Base-by-base conservation (phyloP, 2,113 vertebrate species). In the Hylia prasina region DNA sequence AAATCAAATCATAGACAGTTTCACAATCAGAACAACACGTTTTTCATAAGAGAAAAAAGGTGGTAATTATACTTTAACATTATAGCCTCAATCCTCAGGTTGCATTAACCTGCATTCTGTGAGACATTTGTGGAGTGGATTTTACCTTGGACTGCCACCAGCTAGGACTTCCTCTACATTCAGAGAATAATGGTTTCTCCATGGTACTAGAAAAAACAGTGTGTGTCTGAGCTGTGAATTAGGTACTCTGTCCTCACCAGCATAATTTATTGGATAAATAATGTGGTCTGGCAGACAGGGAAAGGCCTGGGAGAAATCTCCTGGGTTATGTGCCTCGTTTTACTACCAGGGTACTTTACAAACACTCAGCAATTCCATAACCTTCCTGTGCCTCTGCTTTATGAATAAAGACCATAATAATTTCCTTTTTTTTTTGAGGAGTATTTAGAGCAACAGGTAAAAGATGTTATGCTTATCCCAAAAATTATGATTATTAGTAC, bases 11-110 rank as follows among this genome's bases (percentile, higher is more conserved):
- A 89, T 7, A 72, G 78, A n/a, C 24, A 81, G 51, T 89, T 95
- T 95, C 81, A 63, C 86, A 97, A 94, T 72, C 69, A 90, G 80
- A 87, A 85, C 88, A 92, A 37, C 40, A 47, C 73, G 71, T 81
- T 92, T 88, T 80, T 89, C 57, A 93, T 54, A 40, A 58, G 37
- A 51, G 23, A 27, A 15, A 72, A 92, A 87, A 58, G 3, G 3
- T 88, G 6, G 13, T 47, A 63, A 88, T 80, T 81, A 66, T 33
- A 15, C 54, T 92, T 75, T 78, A 89, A 82, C 3, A 66, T 37
- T 0, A 3, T 68, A 53, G n/a, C 16, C 25, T 50, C 11, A 47
- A 2, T 83, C 85, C 39, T 69, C 40, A 73, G 56, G 30, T 28
- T 70, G 30, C 61, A 64, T 39, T 89, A 70, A 93, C 31, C 47